Base-by-base conservation (phyloP, 2,113 vertebrate species). In the Tachysurus fulvidraco region DNA sequence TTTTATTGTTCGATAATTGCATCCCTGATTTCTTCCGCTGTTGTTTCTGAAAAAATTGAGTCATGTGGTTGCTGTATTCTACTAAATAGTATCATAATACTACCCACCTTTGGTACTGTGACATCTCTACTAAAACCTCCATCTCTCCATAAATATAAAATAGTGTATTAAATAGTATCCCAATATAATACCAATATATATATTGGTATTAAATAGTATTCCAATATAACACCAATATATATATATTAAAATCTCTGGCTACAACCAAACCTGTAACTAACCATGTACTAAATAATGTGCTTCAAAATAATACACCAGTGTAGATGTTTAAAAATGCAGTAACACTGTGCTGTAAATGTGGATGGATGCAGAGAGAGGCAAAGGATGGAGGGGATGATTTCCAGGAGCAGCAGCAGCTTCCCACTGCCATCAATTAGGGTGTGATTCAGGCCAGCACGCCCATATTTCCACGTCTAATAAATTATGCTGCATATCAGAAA, bases 381-480 rank as follows among this genome's bases (percentile, higher is more conserved):
- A 86, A 88, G 89, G 85, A 91, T 74, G 78, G 62, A 81, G 77
- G 57, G 84, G 74, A 85, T 80, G 83, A 85, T 86, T 85, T 83
- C 76, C 62, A 71, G 71, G 59, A 88, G 77, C 74, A 41, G 54
- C 74, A 65, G 54, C 86, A 67, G 55, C 62, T 71, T 90, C 85
- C 64, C 93, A 93, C 94, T 93, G 95, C 93, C 93, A 96, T 97
- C 96, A 96, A 95, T 96, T 96, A 96, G 95, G 96, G 95, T 93
- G 93, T 94, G 92, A 96, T 95, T 96, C 95, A 93, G 93, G 91
- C 93, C 94, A 94, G 94, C 86, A 92, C 86, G 94, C 93, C 95
- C 94, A 86, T 95, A 96, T 96, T 95, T 96, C 93, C 93, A 93
- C 94, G 94, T 95, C 95, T 95, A 96, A 97, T 98, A 97, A 98